Evolutionary conservation across 2,113 vertebrate genomes (phyloP).

Genomic region (Oncorhynchus clarkii): DNA sequence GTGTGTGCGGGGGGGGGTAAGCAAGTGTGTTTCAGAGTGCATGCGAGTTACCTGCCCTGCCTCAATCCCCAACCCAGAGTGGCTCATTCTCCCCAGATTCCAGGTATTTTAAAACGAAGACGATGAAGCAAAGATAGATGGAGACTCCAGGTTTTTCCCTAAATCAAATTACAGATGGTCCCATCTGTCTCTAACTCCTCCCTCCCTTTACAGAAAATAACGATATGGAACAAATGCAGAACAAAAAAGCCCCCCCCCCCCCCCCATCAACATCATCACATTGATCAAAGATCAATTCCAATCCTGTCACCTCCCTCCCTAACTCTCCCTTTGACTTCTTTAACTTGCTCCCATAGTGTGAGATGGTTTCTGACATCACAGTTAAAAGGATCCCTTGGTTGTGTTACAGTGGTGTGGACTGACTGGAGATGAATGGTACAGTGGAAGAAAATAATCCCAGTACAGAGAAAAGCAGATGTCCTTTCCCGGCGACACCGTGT

Average conservation of each 20-base stretch:
- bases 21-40: not conserved
- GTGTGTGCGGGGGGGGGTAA: not conserved
- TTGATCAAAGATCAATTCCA: not conserved
- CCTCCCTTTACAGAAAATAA: not conserved
- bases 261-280: not conserved
- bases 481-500: slow-evolving; percentile 11
- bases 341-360: not conserved
- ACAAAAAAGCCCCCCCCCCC: not conserved
- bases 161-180: not conserved
- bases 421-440: not conserved
- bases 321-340: not conserved
- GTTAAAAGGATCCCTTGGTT: not conserved
- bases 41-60: not conserved
- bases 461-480: slow-evolving; percentile 4
- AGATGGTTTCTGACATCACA: slow-evolving; percentile 39
- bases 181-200: not conserved
- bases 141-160: not conserved
- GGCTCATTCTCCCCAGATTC: not conserved
- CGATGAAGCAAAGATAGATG: not conserved
- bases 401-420: not conserved
- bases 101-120: not conserved
- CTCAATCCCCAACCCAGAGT: no score
- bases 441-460: slow-evolving; percentile 14
- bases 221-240: not conserved
- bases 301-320: not conserved